Base-by-base conservation (phyloP, 2,113 vertebrate genomes). In the Pterocles burchelli region DNA sequence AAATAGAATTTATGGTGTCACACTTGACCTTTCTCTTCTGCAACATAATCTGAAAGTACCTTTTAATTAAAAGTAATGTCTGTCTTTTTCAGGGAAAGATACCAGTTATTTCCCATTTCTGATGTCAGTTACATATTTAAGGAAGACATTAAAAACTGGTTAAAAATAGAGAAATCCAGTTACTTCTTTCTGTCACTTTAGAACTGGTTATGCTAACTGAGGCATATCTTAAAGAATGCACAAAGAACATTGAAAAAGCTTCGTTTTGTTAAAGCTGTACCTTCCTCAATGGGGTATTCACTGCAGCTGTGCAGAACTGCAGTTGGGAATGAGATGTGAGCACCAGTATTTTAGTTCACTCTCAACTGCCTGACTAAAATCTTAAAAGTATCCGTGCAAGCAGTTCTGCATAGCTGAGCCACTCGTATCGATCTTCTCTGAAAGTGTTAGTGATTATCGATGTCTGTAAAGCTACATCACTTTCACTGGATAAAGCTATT, bases 301-400 rank as follows among this genome's bases (percentile, higher is more conserved):
- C 36, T 49, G 1, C 5, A 66, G 70, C 66, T 71, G 57, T 25
- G 19, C 33, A 51, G 33, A 88, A 3, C 33, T 67, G 36, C 55
- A 24, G 0, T 7, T 65, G 33, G 67, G 38, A 83, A 15, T 0
- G 1, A 58, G 61, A 31, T 0, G 0, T 13, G 58, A 59, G 71
- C 41, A 13, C 5, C n/a, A 19, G 10, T 17, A 17, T 2, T 59
- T 25, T 3, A 45, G 46, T 13, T 78, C 55, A 11, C 1, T 0
- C 11, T 43, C 2, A 75, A 46, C 4, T 63, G 38, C 48, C 31
- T 67, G n/a, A 16, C 51, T 70, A 6, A n/a, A 78, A 41, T 43
- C 58, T 63, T 79, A 58, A 29, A 66, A 74, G 18, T 36, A 38
- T 9, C 13, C 3, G 0, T 66, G 26, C 43, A 43, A 78, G 66